Conservation (phyloP, 2,888 invertebrate species). For the Antheraea yamamai region DNA sequence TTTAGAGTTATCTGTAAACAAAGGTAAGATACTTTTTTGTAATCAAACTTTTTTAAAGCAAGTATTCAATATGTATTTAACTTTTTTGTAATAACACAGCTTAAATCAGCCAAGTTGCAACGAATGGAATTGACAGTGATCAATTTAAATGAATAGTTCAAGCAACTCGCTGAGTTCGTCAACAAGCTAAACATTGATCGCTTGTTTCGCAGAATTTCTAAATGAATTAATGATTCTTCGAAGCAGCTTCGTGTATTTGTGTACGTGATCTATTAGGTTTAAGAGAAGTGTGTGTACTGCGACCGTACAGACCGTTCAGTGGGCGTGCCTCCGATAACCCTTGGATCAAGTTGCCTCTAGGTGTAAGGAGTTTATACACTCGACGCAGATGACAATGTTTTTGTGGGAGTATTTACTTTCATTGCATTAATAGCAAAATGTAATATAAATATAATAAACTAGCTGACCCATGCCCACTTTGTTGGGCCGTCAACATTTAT, state of each 20-base stretch:
- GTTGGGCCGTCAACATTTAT: too few species aligned
- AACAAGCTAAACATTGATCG: conserved; percentile 12
- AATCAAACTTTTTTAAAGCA: too few species aligned
- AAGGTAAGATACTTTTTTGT: too few species aligned
- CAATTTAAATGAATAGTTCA: not conserved
- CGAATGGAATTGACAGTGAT: not conserved
- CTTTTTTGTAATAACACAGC: too few species aligned
- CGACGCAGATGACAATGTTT: conserved; percentile 30
- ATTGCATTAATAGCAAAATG: not conserved
- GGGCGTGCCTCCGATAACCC: conserved; percentile 65
- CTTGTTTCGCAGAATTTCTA: conserved; percentile 17
- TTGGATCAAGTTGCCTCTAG: conserved; percentile 61
- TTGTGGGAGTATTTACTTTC: not conserved
- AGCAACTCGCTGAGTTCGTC: not conserved
- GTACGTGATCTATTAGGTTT: conserved; percentile 19
- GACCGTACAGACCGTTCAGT: conserved; percentile 23
- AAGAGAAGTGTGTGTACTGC: conserved; percentile 13
- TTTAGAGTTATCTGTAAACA: too few species aligned
- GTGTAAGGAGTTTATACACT: conserved; percentile 48
- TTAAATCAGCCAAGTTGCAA: not conserved
- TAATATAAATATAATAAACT: not conserved
- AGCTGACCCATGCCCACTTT: too few species aligned
- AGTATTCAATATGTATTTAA: too few species aligned
- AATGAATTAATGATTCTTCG: conserved; percentile 20
- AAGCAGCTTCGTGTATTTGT: conserved; percentile 16